Conservation (phyloP, 2,113 vertebrate species). For the Cyanistes caeruleus region DNA sequence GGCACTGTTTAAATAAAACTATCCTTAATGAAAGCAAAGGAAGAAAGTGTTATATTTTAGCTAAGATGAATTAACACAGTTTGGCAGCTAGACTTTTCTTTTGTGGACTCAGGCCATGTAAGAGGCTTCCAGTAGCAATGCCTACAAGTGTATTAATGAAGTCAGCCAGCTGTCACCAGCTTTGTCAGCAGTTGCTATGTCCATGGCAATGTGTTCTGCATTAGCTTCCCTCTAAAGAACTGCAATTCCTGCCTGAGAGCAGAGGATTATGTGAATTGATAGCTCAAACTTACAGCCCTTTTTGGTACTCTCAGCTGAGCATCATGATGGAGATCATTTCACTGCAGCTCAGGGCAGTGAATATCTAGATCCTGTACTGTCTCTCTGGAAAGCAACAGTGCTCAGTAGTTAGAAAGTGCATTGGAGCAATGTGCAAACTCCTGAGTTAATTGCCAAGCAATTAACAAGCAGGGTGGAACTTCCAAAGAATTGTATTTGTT, state of each 20-base stretch:
- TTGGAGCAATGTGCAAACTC: background rate
- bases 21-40: background rate
- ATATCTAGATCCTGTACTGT: background rate
- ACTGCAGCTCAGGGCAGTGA: background rate
- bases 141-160: background rate
- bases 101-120: background rate
- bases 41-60: background rate
- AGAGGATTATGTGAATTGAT: conserved; percentile 20
- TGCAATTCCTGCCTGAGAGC: conserved; percentile 13
- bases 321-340: background rate
- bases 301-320: background rate
- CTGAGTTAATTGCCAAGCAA: background rate
- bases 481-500: background rate
- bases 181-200: conserved; percentile 19
- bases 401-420: background rate
- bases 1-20: background rate
- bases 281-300: background rate
- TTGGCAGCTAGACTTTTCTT: background rate
- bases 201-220: background rate
- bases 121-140: background rate
- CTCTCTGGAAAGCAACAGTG: background rate
- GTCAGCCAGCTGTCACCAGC: background rate
- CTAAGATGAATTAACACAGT: background rate
- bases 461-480: background rate
- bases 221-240: conserved; percentile 22